Conservation (phyloP, 2,113 vertebrate genomes). For the Mesoclemmys tuberculata region DNA sequence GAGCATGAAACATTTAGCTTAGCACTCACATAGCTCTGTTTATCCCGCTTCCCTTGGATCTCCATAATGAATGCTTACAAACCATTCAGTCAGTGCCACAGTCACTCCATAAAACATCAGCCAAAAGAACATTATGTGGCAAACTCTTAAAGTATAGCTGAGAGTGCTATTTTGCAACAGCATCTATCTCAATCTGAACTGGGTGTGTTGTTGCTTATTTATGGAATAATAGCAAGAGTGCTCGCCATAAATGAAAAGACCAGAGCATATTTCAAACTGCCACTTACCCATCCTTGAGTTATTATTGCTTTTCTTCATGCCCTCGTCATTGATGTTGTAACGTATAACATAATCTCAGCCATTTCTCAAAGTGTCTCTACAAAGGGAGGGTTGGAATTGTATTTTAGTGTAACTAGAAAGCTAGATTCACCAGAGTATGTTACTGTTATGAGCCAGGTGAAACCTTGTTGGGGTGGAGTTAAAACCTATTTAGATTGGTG, state of each 20-base stretch:
- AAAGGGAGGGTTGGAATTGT: neutral
- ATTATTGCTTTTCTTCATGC: neutral
- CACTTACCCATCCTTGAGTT: neutral
- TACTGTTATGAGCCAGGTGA: neutral
- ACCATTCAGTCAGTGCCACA: neutral
- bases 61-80: neutral
- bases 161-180: neutral
- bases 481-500: neutral
- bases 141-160: neutral
- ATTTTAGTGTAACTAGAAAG: neutral
- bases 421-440: neutral
- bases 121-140: neutral
- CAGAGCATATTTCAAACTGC: neutral
- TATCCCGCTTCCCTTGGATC: neutral
- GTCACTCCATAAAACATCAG: neutral
- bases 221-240: neutral
- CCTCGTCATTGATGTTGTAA: neutral
- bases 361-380: neutral
- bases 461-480: neutral
- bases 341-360: neutral
- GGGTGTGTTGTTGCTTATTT: neutral
- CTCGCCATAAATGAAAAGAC: neutral
- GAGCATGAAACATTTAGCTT: neutral
- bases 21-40: neutral
- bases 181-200: neutral